Percentiles rank a stretch among this genome's conserved stretches.
Evolutionary conservation across 1,140 invertebrate species (phyloP).

Genomic region (Chymomyza costata): DNA sequence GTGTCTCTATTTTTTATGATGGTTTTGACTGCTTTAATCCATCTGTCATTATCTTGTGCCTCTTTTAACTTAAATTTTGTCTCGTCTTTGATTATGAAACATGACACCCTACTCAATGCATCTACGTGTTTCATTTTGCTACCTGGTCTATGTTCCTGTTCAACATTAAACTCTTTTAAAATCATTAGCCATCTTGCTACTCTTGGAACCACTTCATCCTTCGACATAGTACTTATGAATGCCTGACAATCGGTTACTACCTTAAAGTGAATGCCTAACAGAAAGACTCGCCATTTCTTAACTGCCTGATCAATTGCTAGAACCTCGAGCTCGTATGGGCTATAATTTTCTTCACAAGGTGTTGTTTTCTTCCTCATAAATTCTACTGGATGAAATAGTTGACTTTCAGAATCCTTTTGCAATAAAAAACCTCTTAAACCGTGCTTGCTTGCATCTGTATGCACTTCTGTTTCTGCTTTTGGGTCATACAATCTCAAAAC

Average conservation of each 20-base stretch:
- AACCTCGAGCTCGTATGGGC: constrained; percentile 49
- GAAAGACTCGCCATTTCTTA: constrained; percentile 24
- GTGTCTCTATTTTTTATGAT: neutral
- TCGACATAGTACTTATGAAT: constrained; percentile 24
- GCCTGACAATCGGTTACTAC: constrained; percentile 32
- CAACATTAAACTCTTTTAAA: too few relatives aligned
- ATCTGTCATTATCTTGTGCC: neutral
- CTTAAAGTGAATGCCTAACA: constrained; percentile 18
- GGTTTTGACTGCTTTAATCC: neutral
- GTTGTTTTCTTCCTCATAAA: constrained; percentile 13
- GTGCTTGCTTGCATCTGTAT: constrained; percentile 4
- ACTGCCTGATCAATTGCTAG: constrained; percentile 31
- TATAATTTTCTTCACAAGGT: constrained; percentile 26
- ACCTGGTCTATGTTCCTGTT: neutral
- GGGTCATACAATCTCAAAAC: constrained; percentile 6
- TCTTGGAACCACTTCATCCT: constrained; percentile 19
- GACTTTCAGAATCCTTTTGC: constrained; percentile 2
- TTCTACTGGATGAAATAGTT: constrained; percentile 6
- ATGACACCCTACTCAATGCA: neutral
- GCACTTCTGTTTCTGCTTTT: constrained; percentile 1
- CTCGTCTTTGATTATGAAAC: neutral
- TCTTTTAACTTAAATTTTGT: neutral
- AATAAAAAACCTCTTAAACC: constrained; percentile 7
- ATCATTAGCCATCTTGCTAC: constrained; percentile 20
- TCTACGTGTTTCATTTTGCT: neutral